Evolutionary conservation across 2,797 vertebrate genomes (phyloP), one percentile per base, ranked within the genome.

Genomic region (Syngnathus acus): DNA sequence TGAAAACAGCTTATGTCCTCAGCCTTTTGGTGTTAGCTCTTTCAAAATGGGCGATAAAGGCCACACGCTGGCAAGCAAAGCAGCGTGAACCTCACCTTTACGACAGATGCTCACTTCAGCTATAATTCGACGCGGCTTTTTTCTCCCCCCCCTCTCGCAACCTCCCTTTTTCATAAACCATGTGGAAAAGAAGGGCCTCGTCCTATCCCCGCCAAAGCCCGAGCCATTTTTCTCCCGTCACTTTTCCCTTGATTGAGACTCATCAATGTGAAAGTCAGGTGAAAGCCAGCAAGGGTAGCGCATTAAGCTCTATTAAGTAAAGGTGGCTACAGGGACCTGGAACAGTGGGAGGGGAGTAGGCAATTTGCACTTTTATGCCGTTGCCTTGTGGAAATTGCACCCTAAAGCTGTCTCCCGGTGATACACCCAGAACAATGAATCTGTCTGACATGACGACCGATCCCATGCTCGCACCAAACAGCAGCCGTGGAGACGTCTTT

Each of bases 381-480:
- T 82, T 81, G 73, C 71, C 68, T 74, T 73, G 76, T 82, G 73
- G 75, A 73, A 81, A 71, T 71, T 69, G 64, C 73, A 71, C 39
- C 38, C 67, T 74, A 72, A 77, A 78, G 72, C 71, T 77, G 82
- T 82, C 80, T 73, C 71, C 73, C 79, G 79, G 76, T 78, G 81
- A 85, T 71, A 60, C 70, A 70, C 66, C 83, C 72, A 77, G 89
- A 92, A 94, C 88, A 88, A 98, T 98, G 96, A 98, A 99, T 91
- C 91, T 89, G 79, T 95, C 96, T 75, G 89, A 81, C 55, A 63
- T 83, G 74, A 79, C 72, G 62, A 82, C 78, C 75, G 93, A 94
- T 82, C 90, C 89, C 83, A 89, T 87, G 88, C 87, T 91, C 81
- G 80, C 89, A 78, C 93, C 78, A 73, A 98, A 94, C 86, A 77